Conservation (phyloP, 1,140 invertebrate genomes). For the Eumeta japonica region DNA sequence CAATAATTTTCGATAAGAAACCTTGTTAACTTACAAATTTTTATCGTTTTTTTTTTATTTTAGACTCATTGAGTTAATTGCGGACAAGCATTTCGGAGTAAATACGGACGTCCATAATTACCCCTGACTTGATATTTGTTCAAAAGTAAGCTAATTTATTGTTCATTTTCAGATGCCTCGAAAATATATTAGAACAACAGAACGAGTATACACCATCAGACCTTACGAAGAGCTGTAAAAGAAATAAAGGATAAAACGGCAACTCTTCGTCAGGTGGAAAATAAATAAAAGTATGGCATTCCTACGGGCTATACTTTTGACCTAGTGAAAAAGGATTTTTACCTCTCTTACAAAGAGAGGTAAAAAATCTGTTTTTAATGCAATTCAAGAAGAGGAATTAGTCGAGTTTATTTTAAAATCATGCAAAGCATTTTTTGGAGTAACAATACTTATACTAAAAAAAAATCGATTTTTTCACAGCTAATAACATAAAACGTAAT, state of each 20-base stretch:
- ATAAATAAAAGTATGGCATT: no score
- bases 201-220: constrained; percentile 11
- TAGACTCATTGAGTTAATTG: constrained; percentile 13
- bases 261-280: constrained; percentile 11
- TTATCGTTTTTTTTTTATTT: constrained; percentile 5
- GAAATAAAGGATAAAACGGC: constrained; percentile 10
- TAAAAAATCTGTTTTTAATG: no score
- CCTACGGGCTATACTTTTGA: no score
- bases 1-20: no score
- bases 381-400: constrained; percentile 7
- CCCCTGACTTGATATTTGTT: constrained; percentile 8
- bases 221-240: constrained; percentile 11
- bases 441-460: no score
- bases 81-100: constrained; percentile 11
- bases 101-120: constrained; percentile 16
- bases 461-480: constrained; percentile 12
- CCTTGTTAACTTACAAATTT: constrained; percentile 12
- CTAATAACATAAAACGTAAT: constrained; percentile 11
- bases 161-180: constrained; percentile 13
- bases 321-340: constrained; percentile 7
- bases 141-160: constrained; percentile 8
- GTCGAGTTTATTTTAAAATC: no score
- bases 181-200: constrained; percentile 14
- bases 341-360: no score
- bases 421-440: no score